Conservation (phyloP, 2,888 invertebrate genomes). For the Drosophila meridiana region DNA sequence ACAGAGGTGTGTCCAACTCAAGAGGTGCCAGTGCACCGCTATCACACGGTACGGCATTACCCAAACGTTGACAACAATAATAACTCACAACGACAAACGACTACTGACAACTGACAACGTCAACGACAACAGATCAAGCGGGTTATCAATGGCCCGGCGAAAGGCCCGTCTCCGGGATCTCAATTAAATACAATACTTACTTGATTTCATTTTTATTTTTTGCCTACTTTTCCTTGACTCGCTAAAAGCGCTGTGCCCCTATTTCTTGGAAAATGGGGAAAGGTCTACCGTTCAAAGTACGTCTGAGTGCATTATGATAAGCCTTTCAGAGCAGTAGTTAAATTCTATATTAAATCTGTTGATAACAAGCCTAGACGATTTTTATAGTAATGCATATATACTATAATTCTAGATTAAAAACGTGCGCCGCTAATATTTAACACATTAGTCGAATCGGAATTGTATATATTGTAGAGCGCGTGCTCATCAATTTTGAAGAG, state of each 20-base stretch:
- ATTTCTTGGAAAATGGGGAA: conserved; percentile 49
- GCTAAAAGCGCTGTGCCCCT: conserved; percentile 49
- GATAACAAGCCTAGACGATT: conserved; percentile 43
- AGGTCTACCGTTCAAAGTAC: conserved; percentile 51
- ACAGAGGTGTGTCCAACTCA: conserved; percentile 5
- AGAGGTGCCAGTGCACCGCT: conserved; percentile 8
- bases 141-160: conserved; percentile 43
- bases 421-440: neutral
- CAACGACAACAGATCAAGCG: conserved; percentile 33
- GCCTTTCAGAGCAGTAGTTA: conserved; percentile 11
- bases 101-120: conserved; percentile 6
- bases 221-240: conserved; percentile 34
- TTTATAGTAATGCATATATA: conserved; percentile 12
- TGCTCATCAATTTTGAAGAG: neutral
- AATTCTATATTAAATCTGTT: neutral
- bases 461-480: neutral
- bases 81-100: conserved; percentile 17
- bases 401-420: neutral
- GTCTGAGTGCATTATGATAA: conserved; percentile 38
- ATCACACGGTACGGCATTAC: conserved; percentile 35
- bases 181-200: conserved; percentile 43
- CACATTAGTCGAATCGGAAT: neutral
- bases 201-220: conserved; percentile 15
- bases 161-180: conserved; percentile 43
- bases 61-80: conserved; percentile 20